Conservation (phyloP, 2,797 vertebrate species). For the Siniperca scherzeri region DNA sequence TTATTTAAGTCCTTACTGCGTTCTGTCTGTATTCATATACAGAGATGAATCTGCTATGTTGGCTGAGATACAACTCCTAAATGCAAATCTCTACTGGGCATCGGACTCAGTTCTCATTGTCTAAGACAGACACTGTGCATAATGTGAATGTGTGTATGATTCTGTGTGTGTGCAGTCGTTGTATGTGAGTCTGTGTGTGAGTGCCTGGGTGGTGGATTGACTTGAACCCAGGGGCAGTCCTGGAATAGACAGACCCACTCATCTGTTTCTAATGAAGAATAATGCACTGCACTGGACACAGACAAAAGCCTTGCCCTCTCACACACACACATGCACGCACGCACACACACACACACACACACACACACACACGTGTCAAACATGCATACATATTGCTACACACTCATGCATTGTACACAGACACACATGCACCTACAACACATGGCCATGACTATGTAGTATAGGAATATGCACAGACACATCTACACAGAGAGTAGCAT, state of each 20-base stretch:
- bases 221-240: constrained; percentile 76
- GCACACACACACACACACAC: constrained; percentile 25
- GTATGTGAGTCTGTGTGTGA: constrained; percentile 39
- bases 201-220: constrained; percentile 68
- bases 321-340: constrained; percentile 4
- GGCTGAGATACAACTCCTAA: constrained; percentile 44
- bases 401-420: constrained; percentile 10
- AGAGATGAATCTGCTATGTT: constrained; percentile 30
- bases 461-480: neutral
- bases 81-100: constrained; percentile 51
- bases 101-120: constrained; percentile 49
- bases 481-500: neutral
- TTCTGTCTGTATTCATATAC: constrained; percentile 22
- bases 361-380: constrained; percentile 12
- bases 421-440: constrained; percentile 21
- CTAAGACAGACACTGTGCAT: constrained; percentile 49
- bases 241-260: constrained; percentile 81
- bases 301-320: constrained; percentile 61
- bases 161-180: constrained; percentile 1
- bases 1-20: neutral
- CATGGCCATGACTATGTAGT: neutral
- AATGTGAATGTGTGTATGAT: constrained; percentile 28
- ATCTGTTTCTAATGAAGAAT: constrained; percentile 85
- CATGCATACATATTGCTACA: constrained; percentile 1
- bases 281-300: constrained; percentile 74